phyloP scores from a whole-genome alignment of 2,888 invertebrate genomes.

The Agrochola circellaris region DNA sequence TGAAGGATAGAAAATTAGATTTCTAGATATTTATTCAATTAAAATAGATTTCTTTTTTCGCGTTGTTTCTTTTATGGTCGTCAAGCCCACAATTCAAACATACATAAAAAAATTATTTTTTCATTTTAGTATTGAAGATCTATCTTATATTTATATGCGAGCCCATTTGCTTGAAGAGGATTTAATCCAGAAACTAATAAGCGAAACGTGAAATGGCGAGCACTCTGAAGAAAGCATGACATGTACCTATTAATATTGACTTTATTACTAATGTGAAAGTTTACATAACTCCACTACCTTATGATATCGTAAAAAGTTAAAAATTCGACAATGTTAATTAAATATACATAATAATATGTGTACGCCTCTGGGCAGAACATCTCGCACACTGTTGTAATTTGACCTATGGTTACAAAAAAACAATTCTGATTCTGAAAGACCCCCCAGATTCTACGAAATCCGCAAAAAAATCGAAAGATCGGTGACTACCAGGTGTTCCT shows the following conservation, averaged over 20 bases:
- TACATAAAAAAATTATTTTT: too few relatives aligned
- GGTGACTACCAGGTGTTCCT: neutral
- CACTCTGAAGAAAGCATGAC: neutral
- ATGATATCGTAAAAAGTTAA: too few relatives aligned
- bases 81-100: neutral
- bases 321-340: too few relatives aligned
- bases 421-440: too few relatives aligned
- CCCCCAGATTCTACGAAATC: neutral
- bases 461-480: too few relatives aligned
- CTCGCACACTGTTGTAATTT: too few relatives aligned
- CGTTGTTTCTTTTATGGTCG: neutral
- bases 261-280: too few relatives aligned
- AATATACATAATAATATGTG: too few relatives aligned
- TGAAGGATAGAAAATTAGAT: neutral
- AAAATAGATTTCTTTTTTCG: neutral
- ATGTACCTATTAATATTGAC: too few relatives aligned
- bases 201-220: neutral
- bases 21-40: neutral
- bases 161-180: neutral
- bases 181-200: neutral
- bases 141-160: neutral
- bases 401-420: too few relatives aligned
- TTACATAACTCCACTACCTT: too few relatives aligned
- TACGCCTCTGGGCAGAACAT: too few relatives aligned
- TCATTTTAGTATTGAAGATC: neutral